A percentile compares a stretch with the other conserved stretches of the same genome.
These are phyloP conservation scores for Hippotragus niger DNA, from an alignment of 2,113 vertebrate genomes.

Conservation along the genomic window DNA sequence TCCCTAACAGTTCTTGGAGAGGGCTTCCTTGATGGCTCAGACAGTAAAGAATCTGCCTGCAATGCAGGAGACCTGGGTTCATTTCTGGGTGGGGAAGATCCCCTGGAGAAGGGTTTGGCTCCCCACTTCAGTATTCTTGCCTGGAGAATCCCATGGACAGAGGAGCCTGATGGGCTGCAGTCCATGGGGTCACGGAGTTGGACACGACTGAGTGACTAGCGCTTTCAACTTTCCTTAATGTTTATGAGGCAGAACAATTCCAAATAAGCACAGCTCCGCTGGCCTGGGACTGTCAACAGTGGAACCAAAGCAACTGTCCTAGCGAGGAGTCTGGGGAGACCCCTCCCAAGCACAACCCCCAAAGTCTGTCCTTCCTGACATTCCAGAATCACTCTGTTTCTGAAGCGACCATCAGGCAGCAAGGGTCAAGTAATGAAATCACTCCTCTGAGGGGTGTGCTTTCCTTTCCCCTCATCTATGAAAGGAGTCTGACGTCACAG, in stretches of 20 bases:
- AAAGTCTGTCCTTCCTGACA: neutral
- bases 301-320: neutral
- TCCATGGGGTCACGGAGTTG: neutral
- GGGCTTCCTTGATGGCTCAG: neutral
- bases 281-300: neutral
- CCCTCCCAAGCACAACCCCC: rapidly evolving
- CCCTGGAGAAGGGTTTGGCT: neutral
- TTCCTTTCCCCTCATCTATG: neutral
- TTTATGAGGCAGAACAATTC: neutral
- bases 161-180: neutral
- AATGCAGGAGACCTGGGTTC: neutral
- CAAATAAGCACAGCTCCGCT: neutral
- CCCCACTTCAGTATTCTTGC: neutral
- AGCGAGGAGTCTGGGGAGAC: neutral
- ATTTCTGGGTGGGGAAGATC: neutral
- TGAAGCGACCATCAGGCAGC: neutral
- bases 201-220: neutral
- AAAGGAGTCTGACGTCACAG: neutral
- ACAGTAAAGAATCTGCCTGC: neutral
- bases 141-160: neutral
- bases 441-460: neutral
- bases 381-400: neutral
- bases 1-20: neutral
- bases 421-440: neutral
- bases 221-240: neutral